phyloP scores from a whole-genome alignment of 2,797 vertebrate species.

The Poecilia velifera region DNA sequence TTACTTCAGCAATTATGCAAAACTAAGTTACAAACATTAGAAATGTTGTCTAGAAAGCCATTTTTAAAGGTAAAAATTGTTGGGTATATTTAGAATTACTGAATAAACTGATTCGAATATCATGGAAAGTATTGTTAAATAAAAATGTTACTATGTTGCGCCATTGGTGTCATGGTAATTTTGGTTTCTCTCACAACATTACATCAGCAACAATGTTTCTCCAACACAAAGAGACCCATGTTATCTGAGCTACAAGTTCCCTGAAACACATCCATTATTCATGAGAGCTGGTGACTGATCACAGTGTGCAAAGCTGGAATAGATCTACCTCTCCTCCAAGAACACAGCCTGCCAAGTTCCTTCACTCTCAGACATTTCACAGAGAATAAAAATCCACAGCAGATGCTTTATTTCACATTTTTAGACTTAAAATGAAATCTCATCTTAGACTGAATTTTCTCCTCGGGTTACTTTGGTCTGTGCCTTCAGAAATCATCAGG shows the following conservation, averaged over 20 bases:
- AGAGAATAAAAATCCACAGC: constrained; percentile 3
- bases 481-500: constrained; percentile 44
- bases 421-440: constrained; percentile 16
- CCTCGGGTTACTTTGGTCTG: background rate
- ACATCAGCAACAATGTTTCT: constrained; percentile 26
- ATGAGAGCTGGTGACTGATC: constrained; percentile 41
- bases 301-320: constrained; percentile 20
- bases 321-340: constrained; percentile 3
- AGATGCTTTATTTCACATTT: background rate
- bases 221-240: constrained; percentile 16
- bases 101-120: background rate
- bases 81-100: background rate
- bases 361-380: constrained; percentile 3
- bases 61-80: background rate
- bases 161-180: background rate
- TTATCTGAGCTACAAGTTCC: constrained; percentile 54
- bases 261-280: constrained; percentile 47
- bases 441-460: constrained; percentile 17
- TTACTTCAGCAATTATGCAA: background rate
- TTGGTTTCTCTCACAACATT: constrained; percentile 14
- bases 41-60: background rate
- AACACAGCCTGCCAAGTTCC: background rate
- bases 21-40: background rate
- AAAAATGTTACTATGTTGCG: background rate
- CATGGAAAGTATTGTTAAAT: background rate